Base-by-base conservation (phyloP, 1,140 invertebrate species). In the Drosophila burlai region DNA sequence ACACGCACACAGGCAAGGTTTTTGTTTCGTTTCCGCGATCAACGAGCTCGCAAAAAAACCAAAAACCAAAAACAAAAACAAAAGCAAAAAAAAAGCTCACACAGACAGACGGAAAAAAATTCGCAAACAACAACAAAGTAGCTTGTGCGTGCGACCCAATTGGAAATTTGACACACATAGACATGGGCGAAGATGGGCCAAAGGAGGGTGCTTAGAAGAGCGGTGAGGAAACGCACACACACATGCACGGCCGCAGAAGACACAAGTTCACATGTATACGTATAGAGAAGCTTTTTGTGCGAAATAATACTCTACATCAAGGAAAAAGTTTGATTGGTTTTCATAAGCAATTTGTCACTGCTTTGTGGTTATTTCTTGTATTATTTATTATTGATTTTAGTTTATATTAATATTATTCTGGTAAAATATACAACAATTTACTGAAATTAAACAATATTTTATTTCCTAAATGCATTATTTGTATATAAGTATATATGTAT, bases 11-110 rank as follows among this genome's bases (percentile, higher is more conserved):
- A 38, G 60, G 11, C 47, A 67, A 69, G 38, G 66, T 73, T 76
- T 90, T 85, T 82, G 86, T 85, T 91, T 90, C 86, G 82, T 90
- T 90, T 91, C 82, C 86, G 86, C 80, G 86, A 91, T 90, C 86
- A 76, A 76, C 80, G 83, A 66, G 75, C 64, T 76, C 52, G 83
- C 75, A 57, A 76, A 81, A 50, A 50, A 13, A 16, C 24, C 26
- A 26, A 11, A 49, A 13, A 9, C 24, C 16, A 26, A 11, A 49
- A 4, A 47, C 13, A 15, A 24, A 24, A 24, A 24, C 2, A 26
- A 29, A 24, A 21, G 13, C 43, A 21, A 40, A 13, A 38, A 38
- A 45, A 46, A 83, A 78, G 74, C 47, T 42, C 66, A 55, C 79
- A 80, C 47, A 63, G 45, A 9, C 55, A 62, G 4, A 54, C 26